These are phyloP conservation scores for Oreonectes daqikongensis DNA, from an alignment of 2,797 vertebrate species.

Conservation along the genomic window DNA sequence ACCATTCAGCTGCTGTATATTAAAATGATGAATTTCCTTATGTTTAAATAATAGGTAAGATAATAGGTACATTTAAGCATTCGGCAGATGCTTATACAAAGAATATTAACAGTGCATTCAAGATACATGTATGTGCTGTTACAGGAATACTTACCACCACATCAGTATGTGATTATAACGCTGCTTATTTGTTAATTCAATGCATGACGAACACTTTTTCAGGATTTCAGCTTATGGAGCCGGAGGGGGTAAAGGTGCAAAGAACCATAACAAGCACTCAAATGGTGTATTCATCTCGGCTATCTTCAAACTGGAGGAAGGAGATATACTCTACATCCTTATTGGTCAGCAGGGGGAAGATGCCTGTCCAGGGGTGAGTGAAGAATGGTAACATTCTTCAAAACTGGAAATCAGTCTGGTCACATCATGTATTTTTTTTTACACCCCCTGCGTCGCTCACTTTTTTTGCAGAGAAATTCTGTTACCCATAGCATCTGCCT, in stretches of 20 bases:
- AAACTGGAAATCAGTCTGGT: neutral
- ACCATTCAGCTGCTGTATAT: neutral
- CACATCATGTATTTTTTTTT: neutral
- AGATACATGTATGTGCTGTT: too few relatives aligned
- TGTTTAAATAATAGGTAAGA: too few relatives aligned
- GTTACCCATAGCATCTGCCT: slow-evolving; percentile 85
- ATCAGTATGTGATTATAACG: neutral
- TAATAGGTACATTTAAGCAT: too few relatives aligned
- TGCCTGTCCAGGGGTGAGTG: slow-evolving; percentile 86
- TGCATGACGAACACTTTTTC: slow-evolving; percentile 56
- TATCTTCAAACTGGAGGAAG: slow-evolving; percentile 84
- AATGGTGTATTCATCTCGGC: slow-evolving; percentile 88
- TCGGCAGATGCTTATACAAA: too few relatives aligned
- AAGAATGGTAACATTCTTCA: neutral
- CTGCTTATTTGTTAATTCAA: neutral
- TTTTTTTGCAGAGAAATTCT: slow-evolving; percentile 74
- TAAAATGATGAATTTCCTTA: too few relatives aligned
- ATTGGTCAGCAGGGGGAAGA: slow-evolving; percentile 92
- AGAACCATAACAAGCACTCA: slow-evolving; percentile 88
- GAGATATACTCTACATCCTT: slow-evolving; percentile 85
- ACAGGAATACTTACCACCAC: too few relatives aligned
- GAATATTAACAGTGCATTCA: too few relatives aligned
- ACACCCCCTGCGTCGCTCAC: slow-evolving; percentile 3
- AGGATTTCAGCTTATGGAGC: slow-evolving; percentile 93
- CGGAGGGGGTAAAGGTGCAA: slow-evolving; percentile 88